phyloP scores from a whole-genome alignment of 2,888 invertebrate species.

The Noctua janthina region DNA sequence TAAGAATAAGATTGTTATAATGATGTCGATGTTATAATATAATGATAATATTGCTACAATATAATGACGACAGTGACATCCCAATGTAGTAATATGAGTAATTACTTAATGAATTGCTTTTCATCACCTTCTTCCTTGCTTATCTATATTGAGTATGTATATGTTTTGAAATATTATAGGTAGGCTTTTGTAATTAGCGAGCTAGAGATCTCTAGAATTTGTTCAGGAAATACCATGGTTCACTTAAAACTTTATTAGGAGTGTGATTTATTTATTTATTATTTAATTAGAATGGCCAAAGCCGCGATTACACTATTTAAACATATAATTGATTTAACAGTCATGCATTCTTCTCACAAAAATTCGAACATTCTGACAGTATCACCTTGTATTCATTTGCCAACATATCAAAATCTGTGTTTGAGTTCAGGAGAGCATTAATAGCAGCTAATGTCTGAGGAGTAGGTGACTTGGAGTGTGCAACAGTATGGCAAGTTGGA shows the following conservation, averaged over 20 bases:
- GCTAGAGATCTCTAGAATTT: background rate
- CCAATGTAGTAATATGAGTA: background rate
- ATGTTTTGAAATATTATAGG: background rate
- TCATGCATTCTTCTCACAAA: too few species aligned
- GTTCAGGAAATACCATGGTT: background rate
- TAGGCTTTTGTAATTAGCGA: background rate
- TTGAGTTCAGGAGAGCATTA: too few species aligned
- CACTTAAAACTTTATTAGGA: background rate
- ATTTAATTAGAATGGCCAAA: too few species aligned
- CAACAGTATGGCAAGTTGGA: too few species aligned
- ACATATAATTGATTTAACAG: too few species aligned
- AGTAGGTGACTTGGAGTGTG: too few species aligned
- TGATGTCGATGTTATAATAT: background rate
- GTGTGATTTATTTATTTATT: too few species aligned
- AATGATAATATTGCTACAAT: constrained; percentile 6
- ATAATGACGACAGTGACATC: background rate
- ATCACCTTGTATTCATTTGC: too few species aligned
- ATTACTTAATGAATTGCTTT: background rate
- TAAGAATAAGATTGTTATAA: background rate
- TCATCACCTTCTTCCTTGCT: background rate
- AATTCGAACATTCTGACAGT: too few species aligned
- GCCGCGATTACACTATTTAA: too few species aligned
- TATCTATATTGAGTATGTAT: background rate
- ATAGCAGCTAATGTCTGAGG: too few species aligned
- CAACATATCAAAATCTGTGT: too few species aligned